Base-by-base conservation (phyloP, 2,888 invertebrate species). In the Crepidodera aurea region DNA sequence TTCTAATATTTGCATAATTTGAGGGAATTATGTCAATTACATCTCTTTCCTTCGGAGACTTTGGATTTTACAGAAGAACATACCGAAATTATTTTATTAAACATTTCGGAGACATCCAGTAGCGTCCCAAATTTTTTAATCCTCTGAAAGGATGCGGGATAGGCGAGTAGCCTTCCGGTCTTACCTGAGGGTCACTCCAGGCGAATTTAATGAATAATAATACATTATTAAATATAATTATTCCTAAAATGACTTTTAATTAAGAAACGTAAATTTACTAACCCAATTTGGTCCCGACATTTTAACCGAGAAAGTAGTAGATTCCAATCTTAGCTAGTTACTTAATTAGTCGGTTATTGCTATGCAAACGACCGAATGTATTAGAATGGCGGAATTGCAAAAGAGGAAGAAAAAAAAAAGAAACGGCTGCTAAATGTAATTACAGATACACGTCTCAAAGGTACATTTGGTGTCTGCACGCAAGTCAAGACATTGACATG, bases 391-490 rank as follows among this genome's bases (percentile, higher is more conserved):
- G 48, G 48, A 27, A 48, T 48, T 44, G 12, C 10, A 25, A 22
- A 44, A 22, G 12, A 16, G 15, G 22, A 16, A 18, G 16, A 13
- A 51, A 34, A 34, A 34, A 34, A 34, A 22, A 34, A 5, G 19
- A 51, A 16, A 34, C 37, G 51, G 37, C 16, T 51, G 51, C 51
- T 51, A 51, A 51, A 51, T 18, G 51, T 51, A 51, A 51, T 51
- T 51, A 46, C 46, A 46, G 25, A 25, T 46, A 46, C 27, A 46
- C 25, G 46, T 46, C 13, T 51, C 32, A 51, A 51, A 51, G n/a
- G 19, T 51, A 37, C 51, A 51, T 51, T 51, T 18, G 34, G 19
- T 51, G 51, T 51, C 51, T 34, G 51, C 51, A 51, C 51, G 51
- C 51, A 51, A 32, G 19, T 34, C 15, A 37, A 32, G 51, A 48